phyloP scores from a whole-genome alignment of 1,140 invertebrate genomes.

The Brachionus koreanus region DNA sequence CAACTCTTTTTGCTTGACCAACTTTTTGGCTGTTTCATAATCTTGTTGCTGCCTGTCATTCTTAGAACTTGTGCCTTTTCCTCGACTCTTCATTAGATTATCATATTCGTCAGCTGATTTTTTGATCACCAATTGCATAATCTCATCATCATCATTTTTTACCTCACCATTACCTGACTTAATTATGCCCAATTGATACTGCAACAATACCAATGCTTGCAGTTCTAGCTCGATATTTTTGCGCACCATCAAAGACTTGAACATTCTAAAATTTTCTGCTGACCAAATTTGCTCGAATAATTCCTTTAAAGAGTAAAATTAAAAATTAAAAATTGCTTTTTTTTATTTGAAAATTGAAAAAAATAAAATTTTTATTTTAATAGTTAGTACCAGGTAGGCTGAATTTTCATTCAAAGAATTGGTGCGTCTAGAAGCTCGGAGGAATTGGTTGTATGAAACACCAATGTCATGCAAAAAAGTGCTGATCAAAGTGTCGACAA shows the following conservation, averaged over 20 bases:
- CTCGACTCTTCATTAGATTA: not conserved
- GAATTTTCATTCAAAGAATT: not conserved
- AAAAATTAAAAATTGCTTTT: too few relatives aligned
- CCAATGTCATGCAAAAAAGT: not conserved
- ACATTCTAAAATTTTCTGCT: slow-evolving; percentile 2
- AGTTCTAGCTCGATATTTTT: slow-evolving; percentile 17
- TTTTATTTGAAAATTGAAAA: not conserved
- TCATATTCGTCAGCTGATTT: slow-evolving; percentile 22
- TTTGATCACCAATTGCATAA: not conserved
- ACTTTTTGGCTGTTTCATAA: not conserved
- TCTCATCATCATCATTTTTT: not conserved
- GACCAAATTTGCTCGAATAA: slow-evolving; percentile 10
- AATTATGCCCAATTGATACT: not conserved
- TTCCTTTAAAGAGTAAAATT: not conserved
- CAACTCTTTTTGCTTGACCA: not conserved
- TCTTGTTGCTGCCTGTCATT: not conserved
- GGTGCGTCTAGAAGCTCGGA: not conserved
- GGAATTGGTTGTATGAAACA: not conserved
- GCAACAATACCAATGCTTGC: not conserved
- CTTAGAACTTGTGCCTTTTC: too few relatives aligned
- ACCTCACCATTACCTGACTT: not conserved
- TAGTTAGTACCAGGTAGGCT: not conserved
- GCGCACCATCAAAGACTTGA: not conserved
- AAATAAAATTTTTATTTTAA: not conserved
- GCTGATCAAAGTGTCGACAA: not conserved